Conservation (phyloP, 1,140 invertebrate species). For the Prorops nasuta region DNA sequence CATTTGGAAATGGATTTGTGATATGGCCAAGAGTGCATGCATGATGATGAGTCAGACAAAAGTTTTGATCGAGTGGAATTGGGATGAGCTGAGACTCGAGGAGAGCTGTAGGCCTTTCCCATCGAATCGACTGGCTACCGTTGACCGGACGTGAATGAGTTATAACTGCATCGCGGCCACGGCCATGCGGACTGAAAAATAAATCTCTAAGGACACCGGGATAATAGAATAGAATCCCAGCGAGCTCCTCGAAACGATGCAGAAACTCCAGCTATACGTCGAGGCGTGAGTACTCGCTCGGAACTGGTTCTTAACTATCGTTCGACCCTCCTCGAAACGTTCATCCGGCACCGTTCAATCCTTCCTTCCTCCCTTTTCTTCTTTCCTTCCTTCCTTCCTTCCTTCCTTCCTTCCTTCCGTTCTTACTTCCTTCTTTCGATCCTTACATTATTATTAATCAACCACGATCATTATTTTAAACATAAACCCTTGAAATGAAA, state of each 20-base stretch:
- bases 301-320: conserved; percentile 7
- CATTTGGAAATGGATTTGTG: too few species aligned
- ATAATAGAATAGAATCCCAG: conserved; percentile 34
- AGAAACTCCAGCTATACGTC: conserved; percentile 8
- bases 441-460: too few species aligned
- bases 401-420: too few species aligned
- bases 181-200: conserved; percentile 3
- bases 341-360: background rate
- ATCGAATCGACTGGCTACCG: conserved; percentile 4
- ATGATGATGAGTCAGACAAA: too few species aligned
- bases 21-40: too few species aligned
- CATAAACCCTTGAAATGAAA: too few species aligned
- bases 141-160: conserved; percentile 23
- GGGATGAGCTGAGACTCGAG: too few species aligned
- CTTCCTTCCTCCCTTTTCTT: too few species aligned
- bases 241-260: conserved; percentile 9
- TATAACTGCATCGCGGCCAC: conserved; percentile 21
- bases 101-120: background rate
- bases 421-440: too few species aligned
- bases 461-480: too few species aligned
- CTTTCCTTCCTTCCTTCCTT: too few species aligned
- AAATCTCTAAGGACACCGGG: conserved; percentile 21
- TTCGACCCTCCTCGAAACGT: background rate
- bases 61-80: too few species aligned
- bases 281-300: background rate